Evolutionary conservation across 2,797 vertebrate genomes (phyloP).

Genomic region (Spatula versicolor): DNA sequence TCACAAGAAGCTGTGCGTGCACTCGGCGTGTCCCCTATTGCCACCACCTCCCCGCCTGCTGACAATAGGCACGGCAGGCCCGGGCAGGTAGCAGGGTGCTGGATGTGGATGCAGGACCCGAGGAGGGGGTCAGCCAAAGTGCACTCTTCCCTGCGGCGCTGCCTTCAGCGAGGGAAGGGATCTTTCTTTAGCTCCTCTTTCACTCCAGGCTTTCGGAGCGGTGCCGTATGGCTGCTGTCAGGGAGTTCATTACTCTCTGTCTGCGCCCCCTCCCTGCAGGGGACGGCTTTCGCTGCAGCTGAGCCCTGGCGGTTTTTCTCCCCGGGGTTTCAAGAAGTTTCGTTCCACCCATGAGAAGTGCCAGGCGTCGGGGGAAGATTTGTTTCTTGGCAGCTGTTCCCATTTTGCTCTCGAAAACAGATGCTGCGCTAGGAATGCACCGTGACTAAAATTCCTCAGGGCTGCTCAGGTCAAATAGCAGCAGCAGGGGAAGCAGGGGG

Average conservation of each 20-base stretch:
- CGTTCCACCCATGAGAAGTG: constrained; percentile 35
- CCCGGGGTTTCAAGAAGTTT: constrained; percentile 27
- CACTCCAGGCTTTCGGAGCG: not conserved
- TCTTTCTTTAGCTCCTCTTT: not conserved
- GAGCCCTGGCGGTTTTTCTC: constrained; percentile 1
- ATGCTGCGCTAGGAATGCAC: constrained; percentile 44
- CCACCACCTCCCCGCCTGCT: not conserved
- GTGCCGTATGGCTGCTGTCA: constrained; percentile 11
- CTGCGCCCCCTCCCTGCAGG: constrained; percentile 17
- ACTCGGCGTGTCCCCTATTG: accelerated
- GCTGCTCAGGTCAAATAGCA: constrained; percentile 59
- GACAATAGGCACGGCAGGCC: not conserved
- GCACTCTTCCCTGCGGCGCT: not conserved
- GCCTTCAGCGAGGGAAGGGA: not conserved
- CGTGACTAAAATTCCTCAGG: constrained; percentile 24
- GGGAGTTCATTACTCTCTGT: constrained; percentile 2
- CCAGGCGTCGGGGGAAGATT: constrained; percentile 26
- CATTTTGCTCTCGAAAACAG: constrained; percentile 45
- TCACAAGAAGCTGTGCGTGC: constrained; percentile 3
- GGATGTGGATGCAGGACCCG: not conserved
- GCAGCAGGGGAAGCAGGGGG: not conserved
- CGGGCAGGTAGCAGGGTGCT: not conserved
- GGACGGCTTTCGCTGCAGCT: constrained; percentile 16
- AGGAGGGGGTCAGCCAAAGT: not conserved
- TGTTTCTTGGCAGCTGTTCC: constrained; percentile 59